Evolutionary conservation across 2,888 invertebrate species (phyloP).

Genomic region (Prionchulus punctatus): DNA sequence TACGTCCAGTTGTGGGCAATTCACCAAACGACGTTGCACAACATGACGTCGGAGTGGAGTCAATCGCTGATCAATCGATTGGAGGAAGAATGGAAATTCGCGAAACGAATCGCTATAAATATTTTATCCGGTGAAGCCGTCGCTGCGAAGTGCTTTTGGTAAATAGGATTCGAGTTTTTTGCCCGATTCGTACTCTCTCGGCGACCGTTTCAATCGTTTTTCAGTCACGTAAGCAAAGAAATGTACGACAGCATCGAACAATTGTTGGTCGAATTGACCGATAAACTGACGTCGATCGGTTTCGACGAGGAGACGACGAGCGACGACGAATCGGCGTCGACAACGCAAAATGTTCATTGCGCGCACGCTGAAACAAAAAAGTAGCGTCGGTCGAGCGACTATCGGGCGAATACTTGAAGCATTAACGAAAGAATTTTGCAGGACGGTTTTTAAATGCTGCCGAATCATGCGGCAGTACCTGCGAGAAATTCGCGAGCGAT

Average conservation of each 20-base stretch:
- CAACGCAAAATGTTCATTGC: background rate
- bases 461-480: background rate
- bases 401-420: too few species aligned
- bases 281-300: background rate
- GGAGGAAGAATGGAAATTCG: conserved; percentile 74
- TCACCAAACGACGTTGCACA: conserved; percentile 8
- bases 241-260: background rate
- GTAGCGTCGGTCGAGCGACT: too few species aligned
- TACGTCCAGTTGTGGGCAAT: conserved; percentile 65
- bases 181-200: too few species aligned
- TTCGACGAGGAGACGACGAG: background rate
- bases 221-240: background rate
- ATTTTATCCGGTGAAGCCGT: conserved; percentile 55
- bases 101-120: conserved; percentile 41
- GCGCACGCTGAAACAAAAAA: background rate
- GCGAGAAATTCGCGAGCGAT: conserved; percentile 57
- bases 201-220: too few species aligned
- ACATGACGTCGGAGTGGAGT: conserved; percentile 9
- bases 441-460: background rate
- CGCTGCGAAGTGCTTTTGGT: conserved; percentile 62
- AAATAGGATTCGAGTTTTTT: conserved; percentile 17
- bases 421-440: too few species aligned
- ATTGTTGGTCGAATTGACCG: conserved; percentile 2
- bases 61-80: conserved; percentile 38
- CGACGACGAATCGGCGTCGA: background rate